Evolutionary conservation across 2,113 vertebrate species (phyloP), one percentile per base, ranked within the genome.

Genomic region (Eptatretus burgeri): DNA sequence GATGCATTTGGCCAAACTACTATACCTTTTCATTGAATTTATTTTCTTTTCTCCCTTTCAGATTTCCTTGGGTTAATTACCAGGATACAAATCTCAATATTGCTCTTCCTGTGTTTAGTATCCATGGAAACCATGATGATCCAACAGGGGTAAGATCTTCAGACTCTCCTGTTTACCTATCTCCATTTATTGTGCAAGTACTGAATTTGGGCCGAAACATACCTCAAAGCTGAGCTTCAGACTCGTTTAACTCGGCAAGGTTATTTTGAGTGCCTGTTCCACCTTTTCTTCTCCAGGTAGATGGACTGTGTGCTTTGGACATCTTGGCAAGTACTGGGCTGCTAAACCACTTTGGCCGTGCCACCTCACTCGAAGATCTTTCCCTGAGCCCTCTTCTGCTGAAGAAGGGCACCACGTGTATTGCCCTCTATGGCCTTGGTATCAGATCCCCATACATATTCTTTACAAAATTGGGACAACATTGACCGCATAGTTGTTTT

Each of bases 41-140:
- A 17, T n/a, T 60, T 60, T 60, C 12, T 60, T 50, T 67, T 49
- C 65, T 69, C 66, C 64, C 68, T 1, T 69, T 66, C 65, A 98
- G 91, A 72, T 98, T 98, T 73, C 85, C 91, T 0, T 94, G 87
- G 89, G 91, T 93, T 56, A 98, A 98, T 73, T 98, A 94, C 64
- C 82, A 91, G 70, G 91, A 98, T 71, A 71, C 72, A 72, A 96
- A 98, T 71, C 74, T 98, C 65, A 98, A 98, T 74, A 80, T 98
- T 74, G 88, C 84, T 49, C 80, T 93, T 69, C 91, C 91, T 1
- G 72, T 86, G 64, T 96, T 98, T 70, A 98, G 89, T 72, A 80
- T 98, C 70, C 91, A 98, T 68, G 91, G 91, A 66, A 98, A 98
- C 77, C 91, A 98, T 20, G 91, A 98, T 67, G 91, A 98, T 73